Evolutionary conservation across 2,888 invertebrate species (phyloP), one percentile per base, ranked within the genome.

Genomic region (Drosophila kanekoi): DNA sequence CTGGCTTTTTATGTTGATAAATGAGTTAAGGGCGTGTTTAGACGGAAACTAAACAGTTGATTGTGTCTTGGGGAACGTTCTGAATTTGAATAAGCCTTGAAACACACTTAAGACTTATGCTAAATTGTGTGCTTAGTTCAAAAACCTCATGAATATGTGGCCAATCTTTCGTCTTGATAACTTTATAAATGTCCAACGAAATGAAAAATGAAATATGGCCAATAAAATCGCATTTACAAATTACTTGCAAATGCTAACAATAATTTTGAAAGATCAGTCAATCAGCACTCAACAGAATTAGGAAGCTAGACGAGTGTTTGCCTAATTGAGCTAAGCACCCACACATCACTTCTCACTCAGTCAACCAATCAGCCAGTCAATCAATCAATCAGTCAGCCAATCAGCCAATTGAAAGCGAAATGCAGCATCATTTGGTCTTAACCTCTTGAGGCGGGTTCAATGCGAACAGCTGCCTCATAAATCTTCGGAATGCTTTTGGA

Each of bases 391-490:
- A 52, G 44, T 60, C 62, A 61, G 65, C 68, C 70, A 79, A 62
- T 77, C 72, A 63, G 63, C 48, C 65, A 76, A 78, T 74, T 77
- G 77, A 83, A 87, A 85, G 82, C 82, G 78, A 85, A 85, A 85
- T 83, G 85, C 67, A 73, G 33, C 65, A 59, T 72, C 44, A 62
- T 60, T 61, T 65, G 80, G 84, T 65, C 64, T 83, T 81, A 81
- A 86, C 82, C 87, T 76, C 86, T 82, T 73, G 48, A 72, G 9
- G 45, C 57, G 82, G 76, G 82, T 87, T 82, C 82, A 87, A 84
- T 82, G 82, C 73, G 59, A 87, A 78, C 86, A 72, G 63, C 86
- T 81, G 81, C 66, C 81, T 63, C 78, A 81, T 71, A 86, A 86
- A 81, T 79, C 69, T 76, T 82, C 52, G 65, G 56, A 74, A 67